phyloP scores from a whole-genome alignment of 2,113 vertebrate species.

The Leptosomus discolor region DNA sequence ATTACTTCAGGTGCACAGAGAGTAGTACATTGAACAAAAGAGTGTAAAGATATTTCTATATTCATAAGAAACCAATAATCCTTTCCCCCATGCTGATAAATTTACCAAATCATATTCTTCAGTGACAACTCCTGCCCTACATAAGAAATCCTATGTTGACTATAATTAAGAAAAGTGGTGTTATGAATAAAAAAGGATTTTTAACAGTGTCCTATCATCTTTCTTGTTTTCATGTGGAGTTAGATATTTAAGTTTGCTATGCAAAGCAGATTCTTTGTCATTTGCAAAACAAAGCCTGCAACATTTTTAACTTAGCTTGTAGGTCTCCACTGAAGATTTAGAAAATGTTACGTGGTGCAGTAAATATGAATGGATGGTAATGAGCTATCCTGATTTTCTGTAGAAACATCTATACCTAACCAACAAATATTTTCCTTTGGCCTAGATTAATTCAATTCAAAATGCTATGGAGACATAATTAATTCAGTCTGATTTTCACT shows the following conservation, averaged over 20 bases:
- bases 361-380: background rate
- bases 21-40: background rate
- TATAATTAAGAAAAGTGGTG: background rate
- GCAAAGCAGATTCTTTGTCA: background rate
- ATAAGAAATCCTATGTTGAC: background rate
- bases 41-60: background rate
- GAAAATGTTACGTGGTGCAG: background rate
- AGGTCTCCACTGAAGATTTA: background rate
- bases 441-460: background rate
- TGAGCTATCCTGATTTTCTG: background rate
- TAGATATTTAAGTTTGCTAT: background rate
- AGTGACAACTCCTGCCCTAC: background rate
- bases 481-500: background rate
- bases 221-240: background rate
- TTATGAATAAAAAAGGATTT: background rate
- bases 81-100: background rate
- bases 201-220: background rate
- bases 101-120: background rate
- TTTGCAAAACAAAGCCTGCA: background rate
- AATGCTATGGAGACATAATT: background rate
- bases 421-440: background rate
- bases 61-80: background rate
- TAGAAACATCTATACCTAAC: background rate
- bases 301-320: background rate
- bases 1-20: background rate